Evolutionary conservation across 2,888 invertebrate genomes (phyloP).

Genomic region (Acanthosepion lycidas): DNA sequence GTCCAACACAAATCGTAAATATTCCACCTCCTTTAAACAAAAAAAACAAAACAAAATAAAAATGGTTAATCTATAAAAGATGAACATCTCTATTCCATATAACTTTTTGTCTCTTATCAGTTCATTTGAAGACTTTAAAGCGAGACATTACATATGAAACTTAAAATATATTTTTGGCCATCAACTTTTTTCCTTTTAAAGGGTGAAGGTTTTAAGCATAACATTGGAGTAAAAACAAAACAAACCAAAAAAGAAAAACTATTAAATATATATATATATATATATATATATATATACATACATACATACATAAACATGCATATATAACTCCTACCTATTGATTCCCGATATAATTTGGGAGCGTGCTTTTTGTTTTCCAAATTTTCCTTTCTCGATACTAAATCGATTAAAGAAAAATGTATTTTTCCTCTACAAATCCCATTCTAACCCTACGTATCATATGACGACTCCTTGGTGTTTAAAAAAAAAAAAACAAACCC

Average conservation of each 20-base stretch:
- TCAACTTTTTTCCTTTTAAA: neutral
- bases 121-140: neutral
- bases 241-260: no score
- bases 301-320: neutral
- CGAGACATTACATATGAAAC: neutral
- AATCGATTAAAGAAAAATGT: neutral
- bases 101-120: neutral
- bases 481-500: neutral
- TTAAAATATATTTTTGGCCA: constrained; percentile 33
- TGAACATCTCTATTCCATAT: neutral
- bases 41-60: neutral
- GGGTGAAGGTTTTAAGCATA: constrained; percentile 6
- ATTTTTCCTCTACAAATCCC: neutral
- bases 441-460: neutral
- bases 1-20: neutral
- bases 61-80: neutral
- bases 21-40: neutral
- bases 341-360: neutral
- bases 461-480: neutral
- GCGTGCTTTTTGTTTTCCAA: neutral
- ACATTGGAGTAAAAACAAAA: neutral
- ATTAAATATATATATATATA: no score
- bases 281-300: neutral
- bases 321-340: neutral
- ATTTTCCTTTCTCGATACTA: neutral